Conservation (phyloP, 1,140 invertebrate genomes). For the Paraescarpia echinospica region DNA sequence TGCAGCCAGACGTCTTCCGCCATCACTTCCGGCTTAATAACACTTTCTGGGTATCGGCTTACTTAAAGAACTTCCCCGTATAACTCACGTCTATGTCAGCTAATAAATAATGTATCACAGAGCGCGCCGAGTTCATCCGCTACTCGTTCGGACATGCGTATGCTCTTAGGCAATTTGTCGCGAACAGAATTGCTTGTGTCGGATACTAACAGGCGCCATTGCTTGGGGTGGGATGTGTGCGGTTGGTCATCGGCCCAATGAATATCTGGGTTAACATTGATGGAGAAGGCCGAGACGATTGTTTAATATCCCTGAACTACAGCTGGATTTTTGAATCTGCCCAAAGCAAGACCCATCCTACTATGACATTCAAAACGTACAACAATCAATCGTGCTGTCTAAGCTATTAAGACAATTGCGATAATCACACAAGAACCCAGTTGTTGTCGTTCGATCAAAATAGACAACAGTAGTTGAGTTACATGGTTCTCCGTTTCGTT, state of each 20-base stretch:
- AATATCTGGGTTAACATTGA: background rate
- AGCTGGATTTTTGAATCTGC: background rate
- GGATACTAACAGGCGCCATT: background rate
- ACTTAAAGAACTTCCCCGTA: background rate
- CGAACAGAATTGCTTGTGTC: background rate
- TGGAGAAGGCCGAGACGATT: background rate
- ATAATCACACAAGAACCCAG: background rate
- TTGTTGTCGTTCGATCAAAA: background rate
- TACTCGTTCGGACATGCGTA: background rate
- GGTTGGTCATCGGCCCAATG: background rate
- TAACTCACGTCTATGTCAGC: background rate
- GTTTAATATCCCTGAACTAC: background rate
- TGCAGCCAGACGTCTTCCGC: background rate
- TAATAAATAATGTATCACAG: background rate
- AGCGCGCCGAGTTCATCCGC: background rate
- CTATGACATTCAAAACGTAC: too few species aligned
- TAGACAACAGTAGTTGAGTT: background rate
- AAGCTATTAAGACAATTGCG: too few species aligned
- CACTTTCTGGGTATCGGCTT: background rate
- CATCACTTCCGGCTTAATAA: background rate
- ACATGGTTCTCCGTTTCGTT: background rate
- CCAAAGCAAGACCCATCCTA: background rate
- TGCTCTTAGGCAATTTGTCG: background rate
- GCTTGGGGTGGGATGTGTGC: background rate
- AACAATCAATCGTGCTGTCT: too few species aligned